Evolutionary conservation across 2,113 vertebrate genomes (phyloP), one percentile per base, ranked within the genome.

Genomic region (Atlantisia rogersi): DNA sequence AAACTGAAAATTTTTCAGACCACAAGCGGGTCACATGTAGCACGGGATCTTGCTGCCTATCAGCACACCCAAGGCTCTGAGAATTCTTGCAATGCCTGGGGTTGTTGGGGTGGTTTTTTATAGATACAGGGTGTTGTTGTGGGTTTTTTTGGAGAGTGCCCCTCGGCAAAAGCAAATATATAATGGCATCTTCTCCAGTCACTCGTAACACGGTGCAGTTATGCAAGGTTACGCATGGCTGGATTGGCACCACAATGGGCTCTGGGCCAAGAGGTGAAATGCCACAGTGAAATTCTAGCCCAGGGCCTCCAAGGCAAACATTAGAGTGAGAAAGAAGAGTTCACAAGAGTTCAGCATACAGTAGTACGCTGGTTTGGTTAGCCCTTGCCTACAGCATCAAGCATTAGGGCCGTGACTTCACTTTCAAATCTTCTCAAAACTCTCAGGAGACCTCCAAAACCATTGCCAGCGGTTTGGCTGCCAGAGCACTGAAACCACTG

Each of bases 361-460:
- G 24, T 11, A n/a, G 7, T 4, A 11, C 1, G 0, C 52, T 5
- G 14, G 8, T 55, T 53, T 32, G 55, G 42, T 71, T 82, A 59
- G 44, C 46, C 90, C 85, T 95, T 86, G 63, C 74, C 85, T 60
- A 35, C 52, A 82, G 88, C 65, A 62, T 8, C 93, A 7, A 68
- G 25, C 1, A 0, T 11, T 4, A 3, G 62, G 59, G 52, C 39
- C 18, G 0, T 2, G 75, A 28, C 55, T 86, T 64, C 24, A 0
- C 59, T 59, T 42, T 3, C 90, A 77, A 37, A 91, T 50, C 52
- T 48, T 42, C 76, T 29, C 3, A 5, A 63, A 39, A 22, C 32
- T 5, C 6, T 5, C 59, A 7, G 59, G 40, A 73, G 22, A 31
- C 5, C 82, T 69, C 63, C 48, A 35, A n/a, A 77, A 40, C 11